Conservation (phyloP, 1,140 invertebrate species). For the Linepithema humile region DNA sequence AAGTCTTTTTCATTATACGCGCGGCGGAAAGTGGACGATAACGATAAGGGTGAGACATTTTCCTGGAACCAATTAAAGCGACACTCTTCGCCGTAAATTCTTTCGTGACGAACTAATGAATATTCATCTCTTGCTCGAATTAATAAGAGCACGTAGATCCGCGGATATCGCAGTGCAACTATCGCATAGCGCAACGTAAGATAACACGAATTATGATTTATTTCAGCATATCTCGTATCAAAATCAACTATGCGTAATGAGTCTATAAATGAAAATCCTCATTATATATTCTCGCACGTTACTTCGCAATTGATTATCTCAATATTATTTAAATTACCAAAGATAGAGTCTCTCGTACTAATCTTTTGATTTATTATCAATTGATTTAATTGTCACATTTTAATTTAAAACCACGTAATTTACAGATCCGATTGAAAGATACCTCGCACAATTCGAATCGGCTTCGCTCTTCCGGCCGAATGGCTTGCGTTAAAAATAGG, state of each 20-base stretch:
- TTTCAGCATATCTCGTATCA: not conserved
- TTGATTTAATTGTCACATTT: not conserved
- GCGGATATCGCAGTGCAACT: not conserved
- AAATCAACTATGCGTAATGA: too few relatives aligned
- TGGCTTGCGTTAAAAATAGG: constrained; percentile 43
- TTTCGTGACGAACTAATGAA: constrained; percentile 31
- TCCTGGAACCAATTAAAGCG: constrained; percentile 61
- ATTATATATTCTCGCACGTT: too few relatives aligned
- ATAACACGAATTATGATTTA: not conserved
- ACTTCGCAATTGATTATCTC: not conserved
- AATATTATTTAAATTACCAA: not conserved
- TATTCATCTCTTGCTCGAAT: constrained; percentile 51
- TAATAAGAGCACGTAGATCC: constrained; percentile 14
- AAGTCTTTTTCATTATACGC: constrained; percentile 58
- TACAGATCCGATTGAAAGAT: not conserved
- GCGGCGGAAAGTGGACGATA: constrained; percentile 32
- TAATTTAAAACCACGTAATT: not conserved
- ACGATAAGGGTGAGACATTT: constrained; percentile 56
- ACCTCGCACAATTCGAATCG: constrained; percentile 16
- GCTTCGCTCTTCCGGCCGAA: constrained; percentile 19
- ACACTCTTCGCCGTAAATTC: constrained; percentile 23
- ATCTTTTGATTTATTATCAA: not conserved
- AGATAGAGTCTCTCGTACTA: not conserved
- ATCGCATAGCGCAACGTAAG: not conserved
- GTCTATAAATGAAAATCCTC: too few relatives aligned